phyloP scores from a whole-genome alignment of 2,113 vertebrate species.

The Eupsittula cactorum region DNA sequence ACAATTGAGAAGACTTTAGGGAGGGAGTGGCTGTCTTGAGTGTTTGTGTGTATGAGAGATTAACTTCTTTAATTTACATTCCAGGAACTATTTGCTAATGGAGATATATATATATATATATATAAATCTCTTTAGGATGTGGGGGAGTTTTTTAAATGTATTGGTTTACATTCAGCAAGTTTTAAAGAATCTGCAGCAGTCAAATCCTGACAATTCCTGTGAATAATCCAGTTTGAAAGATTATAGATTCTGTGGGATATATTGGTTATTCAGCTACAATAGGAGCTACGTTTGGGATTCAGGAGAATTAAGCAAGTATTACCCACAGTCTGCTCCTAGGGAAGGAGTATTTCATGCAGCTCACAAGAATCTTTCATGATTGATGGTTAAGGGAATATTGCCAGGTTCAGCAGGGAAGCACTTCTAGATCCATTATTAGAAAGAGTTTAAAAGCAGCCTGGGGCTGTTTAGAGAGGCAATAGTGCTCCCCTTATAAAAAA shows the following conservation, averaged over 20 bases:
- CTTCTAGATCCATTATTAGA: conserved; percentile 41
- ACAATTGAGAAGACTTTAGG: background rate
- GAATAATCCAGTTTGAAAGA: background rate
- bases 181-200: background rate
- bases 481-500: background rate
- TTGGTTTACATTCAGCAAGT: background rate
- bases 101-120: background rate
- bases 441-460: conserved; percentile 41
- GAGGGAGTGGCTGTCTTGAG: background rate
- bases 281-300: background rate
- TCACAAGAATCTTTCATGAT: conserved; percentile 20
- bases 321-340: background rate
- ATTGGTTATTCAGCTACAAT: background rate
- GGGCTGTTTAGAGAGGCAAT: conserved; percentile 9
- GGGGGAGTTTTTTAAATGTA: background rate
- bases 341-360: conserved; percentile 1
- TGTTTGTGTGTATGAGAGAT: background rate
- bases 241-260: background rate
- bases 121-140: background rate
- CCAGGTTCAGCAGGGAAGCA: conserved; percentile 52
- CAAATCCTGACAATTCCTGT: background rate
- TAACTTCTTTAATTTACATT: background rate
- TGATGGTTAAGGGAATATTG: conserved; percentile 49
- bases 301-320: background rate
- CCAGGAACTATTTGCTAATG: background rate